Evolutionary conservation across 2,888 invertebrate genomes (phyloP).

Genomic region (Schrankia costaestrigalis): DNA sequence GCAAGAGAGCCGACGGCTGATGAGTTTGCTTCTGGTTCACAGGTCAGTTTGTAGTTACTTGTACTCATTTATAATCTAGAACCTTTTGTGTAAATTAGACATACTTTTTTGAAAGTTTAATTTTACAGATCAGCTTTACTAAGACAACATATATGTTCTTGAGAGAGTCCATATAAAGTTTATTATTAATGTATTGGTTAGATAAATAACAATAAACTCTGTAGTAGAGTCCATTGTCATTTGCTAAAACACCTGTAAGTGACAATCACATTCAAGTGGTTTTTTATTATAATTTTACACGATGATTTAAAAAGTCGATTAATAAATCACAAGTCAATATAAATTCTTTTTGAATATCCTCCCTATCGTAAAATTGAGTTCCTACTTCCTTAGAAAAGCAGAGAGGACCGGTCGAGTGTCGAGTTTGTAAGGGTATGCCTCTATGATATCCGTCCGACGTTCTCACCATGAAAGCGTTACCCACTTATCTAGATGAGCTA

Average conservation of each 20-base stretch:
- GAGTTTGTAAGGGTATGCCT: slow-evolving; percentile 23
- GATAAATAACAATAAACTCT: no score
- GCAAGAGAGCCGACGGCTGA: slow-evolving; percentile 84
- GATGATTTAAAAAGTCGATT: not conserved
- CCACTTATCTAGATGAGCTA: slow-evolving; percentile 77
- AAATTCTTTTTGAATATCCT: slow-evolving; percentile 17
- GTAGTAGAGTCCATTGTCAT: no score
- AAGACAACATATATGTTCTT: no score
- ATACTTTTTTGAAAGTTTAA: no score
- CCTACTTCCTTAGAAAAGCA: slow-evolving; percentile 27
- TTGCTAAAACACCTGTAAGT: no score
- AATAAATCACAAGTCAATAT: slow-evolving; percentile 80
- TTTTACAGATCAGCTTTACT: no score
- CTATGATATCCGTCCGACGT: slow-evolving; percentile 31
- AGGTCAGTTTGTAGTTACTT: slow-evolving; percentile 79
- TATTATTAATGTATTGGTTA: no score
- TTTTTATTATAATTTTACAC: not conserved
- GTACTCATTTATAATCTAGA: no score
- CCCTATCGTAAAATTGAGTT: slow-evolving; percentile 23
- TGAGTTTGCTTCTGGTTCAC: slow-evolving; percentile 84
- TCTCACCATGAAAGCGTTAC: slow-evolving; percentile 57
- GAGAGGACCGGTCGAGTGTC: slow-evolving; percentile 21
- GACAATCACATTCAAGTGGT: no score
- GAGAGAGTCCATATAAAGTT: no score
- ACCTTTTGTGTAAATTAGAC: no score